Base-by-base conservation (phyloP, 1,140 invertebrate genomes). In the Drosophila albomicans region DNA sequence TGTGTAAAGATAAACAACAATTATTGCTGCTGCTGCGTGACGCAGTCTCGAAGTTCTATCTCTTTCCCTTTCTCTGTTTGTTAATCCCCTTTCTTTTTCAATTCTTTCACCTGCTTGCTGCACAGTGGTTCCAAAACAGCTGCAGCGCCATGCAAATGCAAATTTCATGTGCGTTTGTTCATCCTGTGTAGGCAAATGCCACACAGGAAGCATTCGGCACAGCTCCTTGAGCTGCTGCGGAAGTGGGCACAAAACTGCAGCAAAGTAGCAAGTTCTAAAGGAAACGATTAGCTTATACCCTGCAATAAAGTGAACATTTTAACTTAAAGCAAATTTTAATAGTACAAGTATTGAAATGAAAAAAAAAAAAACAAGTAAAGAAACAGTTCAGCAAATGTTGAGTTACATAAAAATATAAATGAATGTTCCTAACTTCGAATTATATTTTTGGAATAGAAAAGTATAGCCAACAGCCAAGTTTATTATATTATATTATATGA, bases 1-100 rank as follows among this genome's bases (percentile, higher is more conserved):
- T 89, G 85, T 89, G 86, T 81, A 89, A 89, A 89, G 85, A 89
- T 89, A 89, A 89, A 89, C 85, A 89, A 89, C 85, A 89, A 89
- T 89, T 89, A 89, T 89, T 89, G 75, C 85, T 84, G 79, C 81
- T 78, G 80, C 77, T 74, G 48, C 38, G 45, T 72, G 76, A 59
- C 56, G 69, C 64, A 74, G 62, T 8, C 35, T 13, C 30, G 6
- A 52, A 28, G 3, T 59, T 45, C 25, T 28, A 43, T 10, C 45
- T 13, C 5, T 35, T 25, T 25, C 5, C 58, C 41, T 54, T 30
- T 15, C 13, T 2, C 35, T 8, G 5, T 32, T 46, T 20, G 6
- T 20, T 45, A 5, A 16, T n/a, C 7, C 5, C 5, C 1, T 2
- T 48, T 13, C 20, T 25, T 25, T 25, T 25, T 25, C 20, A 25